Evolutionary conservation across 1,140 invertebrate genomes (phyloP).

Genomic region (Aphis craccivora): DNA sequence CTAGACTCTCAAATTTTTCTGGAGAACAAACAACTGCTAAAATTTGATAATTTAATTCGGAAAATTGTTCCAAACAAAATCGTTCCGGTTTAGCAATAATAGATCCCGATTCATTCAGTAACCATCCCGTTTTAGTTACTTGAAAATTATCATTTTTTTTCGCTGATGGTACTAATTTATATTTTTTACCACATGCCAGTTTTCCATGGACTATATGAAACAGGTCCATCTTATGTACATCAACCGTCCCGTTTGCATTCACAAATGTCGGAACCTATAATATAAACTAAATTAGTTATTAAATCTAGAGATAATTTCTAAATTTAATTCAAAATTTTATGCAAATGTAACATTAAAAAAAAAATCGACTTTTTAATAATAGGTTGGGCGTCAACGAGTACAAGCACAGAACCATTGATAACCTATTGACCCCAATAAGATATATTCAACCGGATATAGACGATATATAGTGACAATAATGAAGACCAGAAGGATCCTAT

Average conservation of each 20-base stretch:
- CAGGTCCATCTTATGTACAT: neutral
- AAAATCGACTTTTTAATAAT: neutral
- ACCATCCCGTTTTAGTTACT: neutral
- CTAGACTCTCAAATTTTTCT: no score
- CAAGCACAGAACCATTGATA: neutral
- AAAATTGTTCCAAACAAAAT: slow-evolving; percentile 16
- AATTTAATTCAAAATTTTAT: neutral
- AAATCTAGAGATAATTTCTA: neutral
- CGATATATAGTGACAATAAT: neutral
- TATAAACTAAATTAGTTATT: neutral
- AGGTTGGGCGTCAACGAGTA: neutral
- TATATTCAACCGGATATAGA: neutral
- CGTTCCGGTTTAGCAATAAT: neutral
- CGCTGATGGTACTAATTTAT: neutral
- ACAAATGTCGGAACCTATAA: neutral
- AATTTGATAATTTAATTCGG: neutral
- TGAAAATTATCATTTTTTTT: neutral
- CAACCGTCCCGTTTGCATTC: neutral
- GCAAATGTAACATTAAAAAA: neutral
- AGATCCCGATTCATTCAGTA: neutral
- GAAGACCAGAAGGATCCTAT: neutral
- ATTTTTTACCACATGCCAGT: neutral
- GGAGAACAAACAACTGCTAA: neutral
- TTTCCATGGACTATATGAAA: neutral
- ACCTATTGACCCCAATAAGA: neutral